A percentile compares a stretch with the other conserved stretches of the same genome.
phyloP scores from a whole-genome alignment of 2,888 invertebrate species.

The Drosophila lacicola region DNA sequence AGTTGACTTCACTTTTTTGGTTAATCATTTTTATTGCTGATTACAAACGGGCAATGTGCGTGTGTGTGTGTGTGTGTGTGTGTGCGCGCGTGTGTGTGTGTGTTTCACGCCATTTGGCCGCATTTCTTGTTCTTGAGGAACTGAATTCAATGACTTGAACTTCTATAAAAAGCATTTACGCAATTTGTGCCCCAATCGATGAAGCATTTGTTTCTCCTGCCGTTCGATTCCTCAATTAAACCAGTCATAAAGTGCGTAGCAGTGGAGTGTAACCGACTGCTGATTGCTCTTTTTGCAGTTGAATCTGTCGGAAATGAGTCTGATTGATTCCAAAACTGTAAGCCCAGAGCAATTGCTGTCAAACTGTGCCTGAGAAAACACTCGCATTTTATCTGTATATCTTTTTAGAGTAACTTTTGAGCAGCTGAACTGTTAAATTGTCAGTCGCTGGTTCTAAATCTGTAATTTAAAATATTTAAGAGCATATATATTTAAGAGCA shows the following conservation, averaged over 20 bases:
- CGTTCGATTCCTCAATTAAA: slow-evolving; percentile 19
- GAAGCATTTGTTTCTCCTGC: slow-evolving; percentile 23
- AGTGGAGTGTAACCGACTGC: not conserved
- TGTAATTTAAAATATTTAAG: no score
- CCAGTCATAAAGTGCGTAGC: not conserved
- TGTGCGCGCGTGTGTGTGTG: slow-evolving; percentile 3
- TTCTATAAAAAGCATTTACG: slow-evolving; percentile 55
- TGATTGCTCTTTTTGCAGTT: not conserved
- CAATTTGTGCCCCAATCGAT: slow-evolving; percentile 33
- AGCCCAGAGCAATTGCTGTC: no score
- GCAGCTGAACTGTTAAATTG: no score
- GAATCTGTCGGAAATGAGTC: no score
- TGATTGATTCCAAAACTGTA: no score
- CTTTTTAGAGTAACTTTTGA: no score
- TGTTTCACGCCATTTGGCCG: slow-evolving; percentile 17
- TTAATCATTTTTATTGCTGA: slow-evolving; percentile 21
- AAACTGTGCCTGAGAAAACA: no score
- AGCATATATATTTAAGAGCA: not conserved
- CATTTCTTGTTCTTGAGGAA: slow-evolving; percentile 34
- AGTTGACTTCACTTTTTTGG: not conserved
- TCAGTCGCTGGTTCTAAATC: no score
- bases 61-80: not conserved
- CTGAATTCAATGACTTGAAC: slow-evolving; percentile 51
- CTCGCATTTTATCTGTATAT: no score
- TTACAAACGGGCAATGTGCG: slow-evolving; percentile 20